Base-by-base conservation (phyloP, 1,140 invertebrate genomes). In the Sycophila sp. region DNA sequence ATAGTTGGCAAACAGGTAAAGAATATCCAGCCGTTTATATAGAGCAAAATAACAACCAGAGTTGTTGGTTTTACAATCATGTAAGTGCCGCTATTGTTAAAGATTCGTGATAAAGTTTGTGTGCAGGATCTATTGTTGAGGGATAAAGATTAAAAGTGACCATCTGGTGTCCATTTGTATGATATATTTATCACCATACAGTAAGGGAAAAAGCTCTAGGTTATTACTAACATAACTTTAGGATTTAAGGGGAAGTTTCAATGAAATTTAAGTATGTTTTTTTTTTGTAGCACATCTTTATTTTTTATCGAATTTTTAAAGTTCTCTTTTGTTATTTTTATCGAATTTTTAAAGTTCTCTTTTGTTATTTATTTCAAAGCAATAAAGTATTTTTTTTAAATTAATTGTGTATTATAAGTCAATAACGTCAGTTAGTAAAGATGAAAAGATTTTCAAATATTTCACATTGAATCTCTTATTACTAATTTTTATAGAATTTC, bases 51-150 rank as follows among this genome's bases (percentile, higher is more conserved):
- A 24, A 47, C 19, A 34, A 40, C 19, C 40, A 64, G 28, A 51
- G 47, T 64, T 63, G 26, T 47, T 45, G 28, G 5, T 32, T 45
- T 3, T 59, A 55, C 30, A 64, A 58, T 38, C 51, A 42, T 36
- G 15, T 22, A 64, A 70, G 60, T 70, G 68, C 60, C 53, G 30
- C 38, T 69, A 62, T 69, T 69, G 68, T 69, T 63, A 53, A 64
- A 56, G 22, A 70, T 64, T 56, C 51, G 51, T 64, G 60, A 64
- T 55, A 55, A 62, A 55, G 30, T 69, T 32, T 62, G 30, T 53
- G 49, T 40, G 45, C 22, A 60, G 53, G 42, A 68, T 2, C 17
- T 40, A 38, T 69, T 34, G 40, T 60, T 60, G 28, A 51, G 47
- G 6, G 26, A 51, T 49, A 22, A 51, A 10, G 34, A 59, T 40